Evolutionary conservation across 2,113 vertebrate species (phyloP).

Genomic region (Glareola pratincola): DNA sequence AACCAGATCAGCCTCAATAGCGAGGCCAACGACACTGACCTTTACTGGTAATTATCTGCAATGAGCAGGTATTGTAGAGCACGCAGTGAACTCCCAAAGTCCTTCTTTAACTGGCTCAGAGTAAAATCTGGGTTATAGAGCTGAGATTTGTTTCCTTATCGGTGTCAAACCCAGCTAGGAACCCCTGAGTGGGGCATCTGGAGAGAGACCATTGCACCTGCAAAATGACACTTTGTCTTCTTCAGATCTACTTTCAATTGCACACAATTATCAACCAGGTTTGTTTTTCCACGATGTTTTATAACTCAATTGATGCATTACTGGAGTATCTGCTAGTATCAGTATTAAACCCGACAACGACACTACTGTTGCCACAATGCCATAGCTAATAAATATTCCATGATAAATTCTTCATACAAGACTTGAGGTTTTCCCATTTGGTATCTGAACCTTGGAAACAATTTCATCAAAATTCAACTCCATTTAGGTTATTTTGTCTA

Average conservation of each 20-base stretch:
- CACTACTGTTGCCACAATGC: background rate
- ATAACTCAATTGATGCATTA: fast-evolving
- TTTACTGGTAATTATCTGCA: background rate
- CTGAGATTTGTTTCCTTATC: background rate
- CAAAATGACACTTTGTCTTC: background rate
- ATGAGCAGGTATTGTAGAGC: background rate
- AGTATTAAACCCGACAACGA: background rate
- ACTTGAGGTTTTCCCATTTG: background rate
- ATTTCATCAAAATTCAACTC: background rate
- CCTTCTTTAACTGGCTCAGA: background rate
- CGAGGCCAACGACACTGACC: background rate
- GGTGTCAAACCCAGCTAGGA: background rate
- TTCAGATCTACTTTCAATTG: fast-evolving
- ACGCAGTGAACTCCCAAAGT: background rate
- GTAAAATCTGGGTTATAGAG: conserved; percentile 17
- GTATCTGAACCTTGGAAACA: background rate
- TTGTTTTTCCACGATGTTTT: background rate
- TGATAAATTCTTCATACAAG: background rate
- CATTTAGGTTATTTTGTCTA: background rate
- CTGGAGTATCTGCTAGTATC: too few species aligned
- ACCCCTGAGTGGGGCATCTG: background rate
- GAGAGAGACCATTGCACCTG: background rate
- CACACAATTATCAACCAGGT: fast-evolving
- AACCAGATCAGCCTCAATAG: conserved; percentile 31
- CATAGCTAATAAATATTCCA: background rate